Evolutionary conservation across 2,888 invertebrate genomes (phyloP).

Genomic region (Drosophila yooni): DNA sequence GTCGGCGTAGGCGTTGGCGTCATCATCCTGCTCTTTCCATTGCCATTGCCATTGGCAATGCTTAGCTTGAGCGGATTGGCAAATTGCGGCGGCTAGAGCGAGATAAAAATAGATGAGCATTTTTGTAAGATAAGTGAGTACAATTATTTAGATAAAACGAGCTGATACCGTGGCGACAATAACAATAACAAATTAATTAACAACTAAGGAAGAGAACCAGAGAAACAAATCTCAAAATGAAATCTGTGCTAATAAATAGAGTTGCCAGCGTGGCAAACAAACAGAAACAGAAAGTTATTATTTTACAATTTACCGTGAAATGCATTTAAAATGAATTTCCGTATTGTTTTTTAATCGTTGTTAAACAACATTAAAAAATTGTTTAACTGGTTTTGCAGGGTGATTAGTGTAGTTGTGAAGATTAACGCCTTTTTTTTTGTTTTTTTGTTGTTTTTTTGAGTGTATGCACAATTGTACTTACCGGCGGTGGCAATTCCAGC

Average conservation of each 20-base stretch:
- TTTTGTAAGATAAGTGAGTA: background rate
- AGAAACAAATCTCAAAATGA: background rate
- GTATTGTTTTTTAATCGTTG: background rate
- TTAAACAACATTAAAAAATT: background rate
- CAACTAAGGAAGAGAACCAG: background rate
- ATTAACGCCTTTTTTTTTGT: background rate
- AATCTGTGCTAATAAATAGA: background rate
- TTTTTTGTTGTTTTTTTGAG: background rate
- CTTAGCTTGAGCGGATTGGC: conserved; percentile 73
- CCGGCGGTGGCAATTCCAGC: conserved; percentile 80
- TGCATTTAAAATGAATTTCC: background rate
- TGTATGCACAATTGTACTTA: conserved; percentile 61
- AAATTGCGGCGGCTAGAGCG: conserved; percentile 81
- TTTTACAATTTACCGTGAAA: background rate
- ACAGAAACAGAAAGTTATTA: background rate
- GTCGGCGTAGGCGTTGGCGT: background rate
- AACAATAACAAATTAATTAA: conserved; percentile 1
- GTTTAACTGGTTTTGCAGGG: background rate
- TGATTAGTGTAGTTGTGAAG: background rate
- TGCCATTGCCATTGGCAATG: conserved; percentile 31
- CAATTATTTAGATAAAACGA: conserved; percentile 2
- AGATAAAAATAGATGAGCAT: conserved; percentile 3
- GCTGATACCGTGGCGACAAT: conserved; percentile 16
- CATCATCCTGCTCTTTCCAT: conserved; percentile 21
- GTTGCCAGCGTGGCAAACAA: conserved; percentile 12